These are phyloP conservation scores for Melanocharis versteri DNA, from an alignment of 2,113 vertebrate species.

Conservation along the genomic window DNA sequence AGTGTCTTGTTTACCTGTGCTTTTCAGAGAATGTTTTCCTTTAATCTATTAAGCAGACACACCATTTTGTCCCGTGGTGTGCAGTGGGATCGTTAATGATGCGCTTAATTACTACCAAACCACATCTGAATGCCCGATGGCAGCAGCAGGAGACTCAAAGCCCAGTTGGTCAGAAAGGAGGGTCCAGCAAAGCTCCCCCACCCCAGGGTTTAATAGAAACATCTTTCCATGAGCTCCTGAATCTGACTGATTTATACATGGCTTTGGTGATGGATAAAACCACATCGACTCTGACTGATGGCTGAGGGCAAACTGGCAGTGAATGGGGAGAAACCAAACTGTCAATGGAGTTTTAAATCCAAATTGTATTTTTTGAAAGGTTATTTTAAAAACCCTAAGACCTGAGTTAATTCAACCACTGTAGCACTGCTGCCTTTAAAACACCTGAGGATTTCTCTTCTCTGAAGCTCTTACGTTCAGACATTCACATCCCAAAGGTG, in stretches of 20 bases:
- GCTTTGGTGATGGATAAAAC: not conserved
- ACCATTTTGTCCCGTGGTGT: not conserved
- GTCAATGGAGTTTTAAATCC: not conserved
- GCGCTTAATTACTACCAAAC: constrained; percentile 10
- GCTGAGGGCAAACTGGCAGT: not conserved
- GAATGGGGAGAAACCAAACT: not conserved
- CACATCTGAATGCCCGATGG: not conserved
- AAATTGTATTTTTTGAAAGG: not conserved
- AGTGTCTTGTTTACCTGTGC: constrained; percentile 40
- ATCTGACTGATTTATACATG: rapidly evolving
- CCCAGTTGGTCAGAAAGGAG: not conserved
- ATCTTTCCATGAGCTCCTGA: not conserved
- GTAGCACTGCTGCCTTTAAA: not conserved
- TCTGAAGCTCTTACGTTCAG: not conserved
- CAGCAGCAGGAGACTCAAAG: not conserved
- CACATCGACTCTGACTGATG: not conserved
- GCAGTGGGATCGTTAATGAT: not conserved
- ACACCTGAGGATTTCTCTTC: not conserved
- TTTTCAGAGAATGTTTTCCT: constrained; percentile 7
- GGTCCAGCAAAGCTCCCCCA: not conserved
- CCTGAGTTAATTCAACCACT: not conserved
- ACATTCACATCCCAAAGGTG: not conserved
- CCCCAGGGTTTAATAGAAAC: not conserved
- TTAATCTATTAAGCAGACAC: constrained; percentile 44
- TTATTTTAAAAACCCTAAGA: not conserved